Evolutionary conservation across 2,888 invertebrate genomes (phyloP).

Genomic region (Gymnoscelis rufifasciata): DNA sequence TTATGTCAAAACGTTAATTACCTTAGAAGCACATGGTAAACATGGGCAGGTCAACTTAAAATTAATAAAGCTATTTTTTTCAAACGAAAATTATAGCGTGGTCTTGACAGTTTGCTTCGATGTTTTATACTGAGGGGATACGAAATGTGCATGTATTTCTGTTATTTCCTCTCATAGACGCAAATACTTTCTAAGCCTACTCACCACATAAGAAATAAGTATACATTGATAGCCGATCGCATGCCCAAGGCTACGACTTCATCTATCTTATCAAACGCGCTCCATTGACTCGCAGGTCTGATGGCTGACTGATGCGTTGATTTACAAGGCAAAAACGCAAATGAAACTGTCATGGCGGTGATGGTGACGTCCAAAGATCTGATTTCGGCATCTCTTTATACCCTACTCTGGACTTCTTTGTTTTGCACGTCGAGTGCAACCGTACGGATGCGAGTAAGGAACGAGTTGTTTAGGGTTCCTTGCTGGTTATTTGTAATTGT

Average conservation of each 20-base stretch:
- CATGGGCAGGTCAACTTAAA: too few relatives aligned
- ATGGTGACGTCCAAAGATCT: conserved; percentile 68
- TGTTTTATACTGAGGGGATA: too few relatives aligned
- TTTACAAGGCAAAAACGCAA: conserved; percentile 59
- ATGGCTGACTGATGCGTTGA: conserved; percentile 50
- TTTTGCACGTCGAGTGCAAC: conserved; percentile 44
- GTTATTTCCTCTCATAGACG: too few relatives aligned
- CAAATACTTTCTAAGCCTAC: too few relatives aligned
- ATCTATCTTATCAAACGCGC: conserved; percentile 26
- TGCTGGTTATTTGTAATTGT: too few relatives aligned
- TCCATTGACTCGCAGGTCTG: conserved; percentile 49
- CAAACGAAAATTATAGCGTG: too few relatives aligned
- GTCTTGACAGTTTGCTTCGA: too few relatives aligned
- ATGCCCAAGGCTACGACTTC: conserved; percentile 2
- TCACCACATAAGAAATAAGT: too few relatives aligned
- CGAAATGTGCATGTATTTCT: too few relatives aligned
- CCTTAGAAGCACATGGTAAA: too few relatives aligned
- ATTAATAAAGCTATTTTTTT: too few relatives aligned
- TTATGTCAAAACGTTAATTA: too few relatives aligned
- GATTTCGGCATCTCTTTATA: conserved; percentile 71
- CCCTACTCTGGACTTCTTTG: conserved; percentile 40
- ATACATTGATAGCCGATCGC: conserved; percentile 1
- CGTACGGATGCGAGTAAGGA: conserved; percentile 29
- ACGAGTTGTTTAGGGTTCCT: conserved; percentile 9
- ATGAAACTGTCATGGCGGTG: conserved; percentile 29